These are phyloP conservation scores for Columba livia DNA, from an alignment of 2,113 vertebrate species.

Conservation along the genomic window DNA sequence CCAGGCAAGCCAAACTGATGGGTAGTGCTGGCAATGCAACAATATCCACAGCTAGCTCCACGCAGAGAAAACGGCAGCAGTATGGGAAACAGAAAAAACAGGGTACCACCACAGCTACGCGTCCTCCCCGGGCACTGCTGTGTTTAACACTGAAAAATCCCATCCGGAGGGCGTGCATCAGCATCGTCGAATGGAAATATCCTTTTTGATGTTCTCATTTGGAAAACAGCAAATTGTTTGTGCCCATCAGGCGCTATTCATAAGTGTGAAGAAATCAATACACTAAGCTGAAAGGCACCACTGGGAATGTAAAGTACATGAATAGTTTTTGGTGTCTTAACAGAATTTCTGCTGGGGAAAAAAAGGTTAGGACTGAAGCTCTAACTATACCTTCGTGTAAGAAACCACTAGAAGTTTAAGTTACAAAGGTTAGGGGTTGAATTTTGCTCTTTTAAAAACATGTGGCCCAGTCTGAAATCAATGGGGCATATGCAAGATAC, in stretches of 20 bases:
- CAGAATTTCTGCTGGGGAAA: neutral
- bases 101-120: slow-evolving; percentile 87
- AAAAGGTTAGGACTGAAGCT: neutral
- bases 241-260: neutral
- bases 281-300: neutral
- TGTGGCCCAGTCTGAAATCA: rapidly evolving
- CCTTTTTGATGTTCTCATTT: slow-evolving; percentile 75
- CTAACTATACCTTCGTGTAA: neutral
- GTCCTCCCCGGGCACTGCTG: slow-evolving; percentile 93
- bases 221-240: neutral
- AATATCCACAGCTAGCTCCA: slow-evolving; percentile 95
- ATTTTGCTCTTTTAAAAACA: neutral
- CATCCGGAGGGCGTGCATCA: slow-evolving; percentile 96
- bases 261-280: neutral
- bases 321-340: neutral
- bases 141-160: slow-evolving; percentile 98
- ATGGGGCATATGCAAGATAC: neutral
- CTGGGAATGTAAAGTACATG: rapidly evolving
- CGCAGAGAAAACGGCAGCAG: slow-evolving; percentile 93
- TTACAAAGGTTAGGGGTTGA: neutral
- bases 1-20: slow-evolving; percentile 96
- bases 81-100: slow-evolving; percentile 97
- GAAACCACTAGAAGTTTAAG: neutral
- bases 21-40: slow-evolving; percentile 87
- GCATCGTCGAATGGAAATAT: slow-evolving; percentile 99